phyloP scores from a whole-genome alignment of 2,888 invertebrate genomes.

The Amphipoea oculea region DNA sequence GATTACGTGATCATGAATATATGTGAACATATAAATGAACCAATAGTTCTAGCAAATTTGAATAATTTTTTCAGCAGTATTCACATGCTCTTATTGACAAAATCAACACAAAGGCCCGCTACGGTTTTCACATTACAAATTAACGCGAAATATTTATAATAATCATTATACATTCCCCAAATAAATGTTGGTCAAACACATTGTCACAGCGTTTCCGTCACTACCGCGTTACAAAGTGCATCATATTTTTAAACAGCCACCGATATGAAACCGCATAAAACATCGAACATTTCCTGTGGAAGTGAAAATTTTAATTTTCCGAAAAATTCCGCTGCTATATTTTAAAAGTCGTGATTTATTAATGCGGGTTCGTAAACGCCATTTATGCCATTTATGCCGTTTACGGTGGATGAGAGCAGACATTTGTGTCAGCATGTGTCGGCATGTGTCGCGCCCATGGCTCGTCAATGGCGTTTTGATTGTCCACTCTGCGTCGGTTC shows the following conservation, averaged over 20 bases:
- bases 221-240: conserved; percentile 75
- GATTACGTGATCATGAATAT: conserved; percentile 29
- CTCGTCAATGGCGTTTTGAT: conserved; percentile 72
- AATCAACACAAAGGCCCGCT: conserved; percentile 11
- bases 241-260: conserved; percentile 77
- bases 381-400: conserved; percentile 82
- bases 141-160: conserved; percentile 41
- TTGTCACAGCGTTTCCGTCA: conserved; percentile 65
- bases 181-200: conserved; percentile 61
- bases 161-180: conserved; percentile 38
- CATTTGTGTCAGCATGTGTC: conserved; percentile 74
- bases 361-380: conserved; percentile 80
- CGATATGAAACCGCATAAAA: conserved; percentile 84
- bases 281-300: conserved; percentile 81
- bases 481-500: conserved; percentile 54
- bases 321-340: conserved; percentile 80
- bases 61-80: background rate
- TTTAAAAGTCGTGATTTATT: conserved; percentile 88
- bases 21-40: conserved; percentile 22
- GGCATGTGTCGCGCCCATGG: conserved; percentile 72
- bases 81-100: conserved; percentile 7
- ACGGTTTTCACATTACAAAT: conserved; percentile 40
- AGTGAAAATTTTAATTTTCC: conserved; percentile 84
- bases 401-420: conserved; percentile 78
- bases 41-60: conserved; percentile 11